Evolutionary conservation across 2,797 vertebrate genomes (phyloP), one percentile per base, ranked within the genome.

Genomic region (Vespertilio murinus): DNA sequence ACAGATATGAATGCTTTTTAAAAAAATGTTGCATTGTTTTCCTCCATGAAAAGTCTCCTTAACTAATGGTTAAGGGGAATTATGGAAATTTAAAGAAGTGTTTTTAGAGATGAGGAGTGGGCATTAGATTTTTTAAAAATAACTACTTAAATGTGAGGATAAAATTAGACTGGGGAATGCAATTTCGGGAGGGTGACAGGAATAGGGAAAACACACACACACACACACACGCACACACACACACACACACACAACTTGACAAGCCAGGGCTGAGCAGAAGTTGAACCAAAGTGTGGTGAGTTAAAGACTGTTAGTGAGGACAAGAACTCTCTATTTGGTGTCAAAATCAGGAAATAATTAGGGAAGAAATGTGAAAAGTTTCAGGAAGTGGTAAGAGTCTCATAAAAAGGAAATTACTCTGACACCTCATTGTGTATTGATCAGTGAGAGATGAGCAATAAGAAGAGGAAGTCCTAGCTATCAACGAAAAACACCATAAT

Each of bases 301-400:
- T 47, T 40, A 59, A 73, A 33, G 78, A 64, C 45, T 35, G 13
- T 84, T 61, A 90, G 61, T 18, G 67, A 83, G 79, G 65, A 81
- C 2, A 56, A 38, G 59, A 38, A 47, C 47, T 92, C 54, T 92
- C 40, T 80, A 65, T 90, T 67, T 94, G 22, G 74, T 95, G 90
- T 96, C 91, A 93, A 86, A 96, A 90, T 82, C 90, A 80, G 47
- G 90, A 96, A 96, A 94, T 97, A 96, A 95, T 96, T 95, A 96
- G 78, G 54, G 45, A 88, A 94, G 85, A 93, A 71, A 90, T 90
- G 91, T 96, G 93, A 92, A 93, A 95, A 83, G 65, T 94, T 91
- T 96, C 94, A 93, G 85, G 93, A 94, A 94, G 59, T 87, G 30
- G 74, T 92, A 83, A 88, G 87, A 94, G 74, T 83, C 81, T 95